Evolutionary conservation across 53 echinoderm and acorn worm genomes (phyloP), one percentile per base, ranked within the genome.

Genomic region (Crossaster papposus): DNA sequence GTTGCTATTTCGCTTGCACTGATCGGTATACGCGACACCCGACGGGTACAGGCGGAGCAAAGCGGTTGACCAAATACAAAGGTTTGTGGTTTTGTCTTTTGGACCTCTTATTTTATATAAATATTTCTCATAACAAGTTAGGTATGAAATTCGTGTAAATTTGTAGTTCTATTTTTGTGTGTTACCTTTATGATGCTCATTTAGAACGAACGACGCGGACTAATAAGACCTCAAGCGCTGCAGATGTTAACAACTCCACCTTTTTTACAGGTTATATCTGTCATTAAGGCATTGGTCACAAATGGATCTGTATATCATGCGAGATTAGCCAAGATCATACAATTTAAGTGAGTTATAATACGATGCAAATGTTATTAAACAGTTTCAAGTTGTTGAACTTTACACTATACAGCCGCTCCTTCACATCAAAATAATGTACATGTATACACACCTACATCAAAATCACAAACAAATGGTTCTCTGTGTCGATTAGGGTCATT

Each of bases 1-100:
- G 36, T 5, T 36, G 75, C 29, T 30, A 71, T n/a, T 28, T 28
- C 31, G 13, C 32, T 74, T 15, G 75, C 22, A 33, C 68, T 20
- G 68, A 64, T 64, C 18, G 68, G 22, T 8, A 2, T 1, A 30
- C 36, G 24, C 13, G 5, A 34, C 75, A 36, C 75, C 31, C 12
- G 75, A 74, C 75, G 75, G 2, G 36, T n/a, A 34, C 18, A 17
- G 24, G 24, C 68, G 14, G 75, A 14, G 6, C 24, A 23, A 28
- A 71, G 33, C 14, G 34, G 36, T n/a, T 35, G 75, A 74, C 36
- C 75, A 74, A 74, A 74, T 17, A 14, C 29, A 36, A 74, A 74
- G 75, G 75, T 74, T 74, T 74, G 75, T 74, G 34, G 75, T 74
- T 68, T 68, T 28, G 68, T 68, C 68, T 68, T 68, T 11, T 3